Evolutionary conservation across 2,113 vertebrate species (phyloP).

Genomic region (Rhadina sibilatrix): DNA sequence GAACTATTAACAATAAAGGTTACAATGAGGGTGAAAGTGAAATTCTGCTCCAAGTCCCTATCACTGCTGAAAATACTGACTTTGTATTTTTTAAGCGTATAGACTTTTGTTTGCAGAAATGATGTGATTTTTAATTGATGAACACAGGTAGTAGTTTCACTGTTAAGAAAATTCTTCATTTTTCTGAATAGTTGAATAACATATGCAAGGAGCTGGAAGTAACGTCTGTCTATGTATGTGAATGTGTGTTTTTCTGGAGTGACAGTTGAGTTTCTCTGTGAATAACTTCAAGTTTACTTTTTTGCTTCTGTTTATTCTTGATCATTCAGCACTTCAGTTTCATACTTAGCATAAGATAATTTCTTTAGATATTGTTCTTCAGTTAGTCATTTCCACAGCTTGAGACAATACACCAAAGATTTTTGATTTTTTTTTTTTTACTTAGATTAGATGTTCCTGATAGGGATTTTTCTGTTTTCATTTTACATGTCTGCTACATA

Average conservation of each 20-base stretch:
- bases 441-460: not conserved
- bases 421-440: not conserved
- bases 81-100: not conserved
- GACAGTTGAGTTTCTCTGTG: not conserved
- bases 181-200: not conserved
- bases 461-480: not conserved
- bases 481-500: not conserved
- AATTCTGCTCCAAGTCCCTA: not conserved
- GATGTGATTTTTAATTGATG: not conserved
- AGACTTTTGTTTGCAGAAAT: not conserved
- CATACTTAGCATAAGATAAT: not conserved
- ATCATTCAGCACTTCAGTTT: not conserved
- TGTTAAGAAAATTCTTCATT: not conserved
- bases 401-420: not conserved
- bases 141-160: not conserved
- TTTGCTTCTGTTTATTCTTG: not conserved
- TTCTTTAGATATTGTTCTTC: not conserved
- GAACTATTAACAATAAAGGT: not conserved
- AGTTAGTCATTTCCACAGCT: not conserved
- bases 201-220: fast-evolving
- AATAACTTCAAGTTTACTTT: not conserved
- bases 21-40: not conserved
- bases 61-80: not conserved
- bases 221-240: fast-evolving
- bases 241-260: not conserved